These are phyloP conservation scores for Lophura nycthemera DNA, from an alignment of 2,113 vertebrate genomes.

Conservation along the genomic window DNA sequence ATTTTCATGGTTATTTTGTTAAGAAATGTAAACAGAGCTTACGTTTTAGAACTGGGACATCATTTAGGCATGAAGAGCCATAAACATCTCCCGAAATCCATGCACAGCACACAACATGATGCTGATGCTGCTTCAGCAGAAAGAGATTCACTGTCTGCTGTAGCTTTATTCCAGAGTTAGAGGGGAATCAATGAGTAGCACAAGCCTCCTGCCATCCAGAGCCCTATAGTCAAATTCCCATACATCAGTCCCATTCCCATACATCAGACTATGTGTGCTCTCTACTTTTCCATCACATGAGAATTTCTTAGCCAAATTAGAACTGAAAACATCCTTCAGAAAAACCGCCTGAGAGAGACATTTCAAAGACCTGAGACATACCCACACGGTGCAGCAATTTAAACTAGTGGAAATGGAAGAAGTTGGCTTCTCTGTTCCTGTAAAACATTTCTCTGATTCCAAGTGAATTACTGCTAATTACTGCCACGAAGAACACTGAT, in stretches of 20 bases:
- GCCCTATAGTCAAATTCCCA: neutral
- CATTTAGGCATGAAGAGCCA: neutral
- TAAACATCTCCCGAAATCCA: neutral
- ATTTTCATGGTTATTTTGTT: neutral
- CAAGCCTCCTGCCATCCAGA: neutral
- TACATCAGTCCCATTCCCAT: neutral
- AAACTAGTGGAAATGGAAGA: neutral
- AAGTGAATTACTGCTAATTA: constrained; percentile 56
- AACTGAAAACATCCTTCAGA: neutral
- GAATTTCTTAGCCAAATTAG: neutral
- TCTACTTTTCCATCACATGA: neutral
- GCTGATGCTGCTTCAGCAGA: neutral
- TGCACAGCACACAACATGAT: neutral
- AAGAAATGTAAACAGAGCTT: neutral
- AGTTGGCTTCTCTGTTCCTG: neutral
- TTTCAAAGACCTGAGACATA: neutral
- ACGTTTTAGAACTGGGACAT: neutral
- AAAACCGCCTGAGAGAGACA: neutral
- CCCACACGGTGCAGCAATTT: neutral
- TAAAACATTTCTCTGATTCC: constrained; percentile 16
- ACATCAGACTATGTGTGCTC: neutral
- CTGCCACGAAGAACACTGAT: neutral
- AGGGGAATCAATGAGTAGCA: neutral
- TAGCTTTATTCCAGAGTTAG: neutral
- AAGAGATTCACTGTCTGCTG: fast-evolving